These are phyloP conservation scores for Megalonaias nervosa DNA, from an alignment of 1,140 invertebrate species.

Conservation along the genomic window DNA sequence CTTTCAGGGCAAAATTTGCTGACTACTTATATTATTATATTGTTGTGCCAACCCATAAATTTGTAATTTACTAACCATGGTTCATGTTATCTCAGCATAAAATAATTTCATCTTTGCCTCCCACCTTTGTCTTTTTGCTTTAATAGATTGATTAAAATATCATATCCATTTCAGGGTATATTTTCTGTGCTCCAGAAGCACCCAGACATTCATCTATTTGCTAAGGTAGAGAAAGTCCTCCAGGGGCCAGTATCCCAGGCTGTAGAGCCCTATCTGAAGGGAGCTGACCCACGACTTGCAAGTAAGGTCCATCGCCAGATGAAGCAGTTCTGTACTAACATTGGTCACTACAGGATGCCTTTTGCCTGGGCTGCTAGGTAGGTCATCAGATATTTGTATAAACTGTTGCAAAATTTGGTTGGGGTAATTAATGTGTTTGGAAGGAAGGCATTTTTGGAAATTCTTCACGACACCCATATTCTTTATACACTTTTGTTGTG, in stretches of 20 bases:
- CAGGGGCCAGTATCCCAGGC: constrained; percentile 91
- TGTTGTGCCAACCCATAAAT: too few species aligned
- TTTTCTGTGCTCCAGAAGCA: constrained; percentile 62
- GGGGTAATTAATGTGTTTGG: too few species aligned
- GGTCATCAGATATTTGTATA: constrained; percentile 1
- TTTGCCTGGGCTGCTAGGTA: constrained; percentile 92
- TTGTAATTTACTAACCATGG: too few species aligned
- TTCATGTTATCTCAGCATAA: too few species aligned
- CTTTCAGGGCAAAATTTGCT: too few species aligned
- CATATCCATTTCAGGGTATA: constrained; percentile 77
- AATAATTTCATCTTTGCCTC: too few species aligned
- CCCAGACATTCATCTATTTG: constrained; percentile 86
- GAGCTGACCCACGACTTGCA: constrained; percentile 79
- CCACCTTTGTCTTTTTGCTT: too few species aligned
- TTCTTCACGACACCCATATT: too few species aligned
- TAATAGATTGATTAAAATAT: background rate
- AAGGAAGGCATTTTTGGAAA: too few species aligned
- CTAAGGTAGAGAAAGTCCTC: constrained; percentile 93
- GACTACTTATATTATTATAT: too few species aligned
- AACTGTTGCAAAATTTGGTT: too few species aligned
- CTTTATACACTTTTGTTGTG: too few species aligned
- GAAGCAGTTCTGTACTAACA: constrained; percentile 84
- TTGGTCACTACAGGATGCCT: constrained; percentile 94
- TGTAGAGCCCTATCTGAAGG: constrained; percentile 92
- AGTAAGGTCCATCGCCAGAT: constrained; percentile 88